phyloP scores from a whole-genome alignment of 2,888 invertebrate species.

The Ormia ochracea region DNA sequence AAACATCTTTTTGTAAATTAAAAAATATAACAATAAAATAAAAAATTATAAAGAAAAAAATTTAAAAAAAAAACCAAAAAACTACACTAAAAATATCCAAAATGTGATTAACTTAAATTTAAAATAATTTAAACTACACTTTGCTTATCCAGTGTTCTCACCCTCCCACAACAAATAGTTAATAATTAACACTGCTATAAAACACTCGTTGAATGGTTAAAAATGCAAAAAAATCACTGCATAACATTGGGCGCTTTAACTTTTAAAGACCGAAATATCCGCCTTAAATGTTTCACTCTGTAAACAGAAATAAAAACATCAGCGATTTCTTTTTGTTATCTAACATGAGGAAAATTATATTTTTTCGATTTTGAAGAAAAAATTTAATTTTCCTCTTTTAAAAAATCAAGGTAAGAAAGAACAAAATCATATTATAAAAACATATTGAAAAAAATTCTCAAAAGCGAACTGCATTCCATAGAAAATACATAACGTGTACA shows the following conservation, averaged over 20 bases:
- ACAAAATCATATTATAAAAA: neutral
- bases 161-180: slow-evolving; percentile 66
- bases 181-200: slow-evolving; percentile 24
- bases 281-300: slow-evolving; percentile 75
- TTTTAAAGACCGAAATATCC: slow-evolving; percentile 75
- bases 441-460: slow-evolving; percentile 30
- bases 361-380: slow-evolving; percentile 43
- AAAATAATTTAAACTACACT: slow-evolving; percentile 55
- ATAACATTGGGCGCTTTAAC: slow-evolving; percentile 73
- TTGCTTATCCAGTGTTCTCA: slow-evolving; percentile 74
- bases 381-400: slow-evolving; percentile 37
- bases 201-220: slow-evolving; percentile 28
- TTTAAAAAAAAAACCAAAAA: slow-evolving; percentile 6
- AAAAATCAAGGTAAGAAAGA: slow-evolving; percentile 51
- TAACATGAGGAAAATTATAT: slow-evolving; percentile 49
- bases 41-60: neutral
- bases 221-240: slow-evolving; percentile 60
- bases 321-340: slow-evolving; percentile 11
- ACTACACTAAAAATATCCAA: neutral
- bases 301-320: slow-evolving; percentile 60
- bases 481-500: neutral
- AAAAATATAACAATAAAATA: too few relatives aligned
- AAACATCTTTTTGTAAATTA: too few relatives aligned
- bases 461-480: neutral
- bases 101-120: neutral